Percentiles rank a stretch among this genome's conserved stretches.
These are phyloP conservation scores for Sorex maritimensis DNA, from an alignment of 2,797 vertebrate genomes.

Conservation along the genomic window DNA sequence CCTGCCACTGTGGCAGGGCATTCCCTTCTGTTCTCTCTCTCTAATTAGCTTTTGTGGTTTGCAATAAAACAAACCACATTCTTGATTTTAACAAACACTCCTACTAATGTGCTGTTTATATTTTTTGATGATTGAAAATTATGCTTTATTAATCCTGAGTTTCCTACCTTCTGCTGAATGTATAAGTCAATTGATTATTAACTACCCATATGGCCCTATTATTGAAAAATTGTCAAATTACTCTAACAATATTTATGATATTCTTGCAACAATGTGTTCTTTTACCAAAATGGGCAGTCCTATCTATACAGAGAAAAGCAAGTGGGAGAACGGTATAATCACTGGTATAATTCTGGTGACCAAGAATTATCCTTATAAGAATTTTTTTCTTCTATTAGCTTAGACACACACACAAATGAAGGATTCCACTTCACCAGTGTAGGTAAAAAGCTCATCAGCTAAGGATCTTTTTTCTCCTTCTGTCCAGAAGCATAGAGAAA, in stretches of 20 bases:
- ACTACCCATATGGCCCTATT: not conserved
- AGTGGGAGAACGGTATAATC: not conserved
- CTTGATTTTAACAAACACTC: not conserved
- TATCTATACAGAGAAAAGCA: not conserved
- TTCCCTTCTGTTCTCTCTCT: too few species aligned
- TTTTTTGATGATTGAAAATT: not conserved
- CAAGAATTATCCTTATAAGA: not conserved
- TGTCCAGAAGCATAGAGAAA: slow-evolving; percentile 14
- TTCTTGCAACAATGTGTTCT: slow-evolving; percentile 8
- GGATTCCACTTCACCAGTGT: not conserved
- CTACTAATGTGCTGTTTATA: not conserved
- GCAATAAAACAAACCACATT: not conserved
- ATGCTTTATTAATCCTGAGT: not conserved
- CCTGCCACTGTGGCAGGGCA: too few species aligned
- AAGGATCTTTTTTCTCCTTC: not conserved
- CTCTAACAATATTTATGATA: not conserved
- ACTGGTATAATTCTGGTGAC: not conserved
- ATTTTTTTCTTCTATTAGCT: not conserved
- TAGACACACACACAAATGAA: not conserved
- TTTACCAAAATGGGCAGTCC: not conserved
- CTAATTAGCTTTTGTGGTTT: too few species aligned
- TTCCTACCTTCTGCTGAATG: slow-evolving; percentile 24
- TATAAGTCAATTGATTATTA: not conserved
- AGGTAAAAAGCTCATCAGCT: slow-evolving; percentile 28
- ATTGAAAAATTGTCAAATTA: slow-evolving; percentile 33